A percentile compares a stretch with the other conserved stretches of the same genome.
Conservation (phyloP, 2,797 vertebrate genomes). For the Babyrousa celebensis region DNA sequence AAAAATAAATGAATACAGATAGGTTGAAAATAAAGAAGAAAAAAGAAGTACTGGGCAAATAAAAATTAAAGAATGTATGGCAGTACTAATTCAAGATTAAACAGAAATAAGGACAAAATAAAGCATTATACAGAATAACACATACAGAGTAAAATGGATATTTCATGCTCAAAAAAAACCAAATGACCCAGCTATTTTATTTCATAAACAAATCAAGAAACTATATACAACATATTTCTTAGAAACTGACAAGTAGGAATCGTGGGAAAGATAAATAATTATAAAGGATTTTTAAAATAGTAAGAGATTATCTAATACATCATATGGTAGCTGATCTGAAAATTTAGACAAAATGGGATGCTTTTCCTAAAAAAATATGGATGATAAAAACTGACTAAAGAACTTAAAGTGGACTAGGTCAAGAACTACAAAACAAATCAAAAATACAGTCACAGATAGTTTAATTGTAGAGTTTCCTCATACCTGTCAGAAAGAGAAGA, state of each 20-base stretch:
- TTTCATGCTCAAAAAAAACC: not conserved
- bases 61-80: not conserved
- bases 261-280: not conserved
- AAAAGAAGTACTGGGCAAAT: not conserved
- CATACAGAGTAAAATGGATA: not conserved
- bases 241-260: not conserved
- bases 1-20: not conserved
- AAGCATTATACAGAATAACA: not conserved
- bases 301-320: not conserved
- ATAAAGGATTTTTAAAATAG: not conserved
- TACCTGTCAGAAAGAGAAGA: not conserved
- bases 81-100: not conserved
- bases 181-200: not conserved
- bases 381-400: not conserved
- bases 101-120: not conserved
- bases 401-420: not conserved
- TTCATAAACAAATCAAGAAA: not conserved
- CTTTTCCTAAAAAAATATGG: not conserved
- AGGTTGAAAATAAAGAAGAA: not conserved
- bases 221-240: not conserved
- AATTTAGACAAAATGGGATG: conserved; percentile 6
- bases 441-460: not conserved
- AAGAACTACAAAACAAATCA: not conserved
- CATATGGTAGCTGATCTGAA: not conserved
- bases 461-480: not conserved